Conservation (phyloP, 53 echinoderm and acorn worm genomes). For the Echinometra lucunter region DNA sequence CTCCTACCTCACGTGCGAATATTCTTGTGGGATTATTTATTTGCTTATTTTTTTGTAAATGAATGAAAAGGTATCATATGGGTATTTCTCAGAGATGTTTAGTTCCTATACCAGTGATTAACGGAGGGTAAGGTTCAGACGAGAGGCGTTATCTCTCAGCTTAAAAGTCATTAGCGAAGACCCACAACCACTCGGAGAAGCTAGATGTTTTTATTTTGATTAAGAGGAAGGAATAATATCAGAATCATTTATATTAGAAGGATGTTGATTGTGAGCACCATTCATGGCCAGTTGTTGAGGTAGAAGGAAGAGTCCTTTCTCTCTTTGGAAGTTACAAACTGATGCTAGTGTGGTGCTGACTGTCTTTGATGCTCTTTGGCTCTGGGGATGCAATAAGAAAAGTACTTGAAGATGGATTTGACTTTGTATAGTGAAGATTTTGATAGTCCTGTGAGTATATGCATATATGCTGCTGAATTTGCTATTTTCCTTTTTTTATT, state of each 20-base stretch:
- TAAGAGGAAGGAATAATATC: not conserved
- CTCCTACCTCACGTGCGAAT: not conserved
- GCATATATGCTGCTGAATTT: too few relatives aligned
- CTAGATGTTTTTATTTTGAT: not conserved
- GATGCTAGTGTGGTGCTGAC: not conserved
- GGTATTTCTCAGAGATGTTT: constrained; percentile 55
- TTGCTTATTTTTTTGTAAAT: too few relatives aligned
- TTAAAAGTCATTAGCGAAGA: constrained; percentile 21
- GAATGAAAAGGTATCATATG: constrained; percentile 6
- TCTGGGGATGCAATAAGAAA: not conserved
- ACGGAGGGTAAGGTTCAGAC: constrained; percentile 38
- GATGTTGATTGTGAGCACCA: not conserved
- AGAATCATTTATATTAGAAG: not conserved
- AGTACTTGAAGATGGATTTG: not conserved
- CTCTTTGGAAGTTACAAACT: not conserved
- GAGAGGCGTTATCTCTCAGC: not conserved
- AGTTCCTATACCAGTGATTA: constrained; percentile 9
- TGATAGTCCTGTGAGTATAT: constrained; percentile 1
- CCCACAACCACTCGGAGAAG: not conserved
- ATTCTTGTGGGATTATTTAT: not conserved
- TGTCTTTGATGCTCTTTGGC: not conserved
- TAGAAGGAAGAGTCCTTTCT: not conserved
- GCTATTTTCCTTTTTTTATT: not conserved
- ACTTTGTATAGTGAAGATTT: not conserved
- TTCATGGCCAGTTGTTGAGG: not conserved